Base-by-base conservation (phyloP, 2,113 vertebrate species). In the Mesitornis unicolor region DNA sequence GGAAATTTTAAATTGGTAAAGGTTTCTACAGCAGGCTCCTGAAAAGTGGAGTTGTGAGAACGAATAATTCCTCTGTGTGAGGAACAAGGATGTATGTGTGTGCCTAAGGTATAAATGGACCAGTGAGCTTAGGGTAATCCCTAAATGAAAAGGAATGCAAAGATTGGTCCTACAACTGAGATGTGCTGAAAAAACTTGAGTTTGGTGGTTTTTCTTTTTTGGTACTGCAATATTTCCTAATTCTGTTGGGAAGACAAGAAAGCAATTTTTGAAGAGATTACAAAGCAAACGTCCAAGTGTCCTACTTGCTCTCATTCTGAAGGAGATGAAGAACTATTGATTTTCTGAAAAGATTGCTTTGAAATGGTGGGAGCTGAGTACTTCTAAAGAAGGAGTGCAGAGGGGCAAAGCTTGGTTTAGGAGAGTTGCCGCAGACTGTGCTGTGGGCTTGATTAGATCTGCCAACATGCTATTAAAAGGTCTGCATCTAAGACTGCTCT, bases 321-420 rank as follows among this genome's bases (percentile, higher is more conserved):
- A 93, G 95, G 94, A 95, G 96, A 97, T 97, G 95, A 95, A 97
- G 96, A 97, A 96, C 95, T 97, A 97, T 97, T 78, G 96, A 97
- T 97, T 97, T 96, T 95, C 93, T 93, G 96, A 90, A 89, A 93
- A 97, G 95, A 97, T 97, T 96, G 96, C 95, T 96, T 95, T 97
- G 96, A 95, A 97, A 95, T 92, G 86, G 95, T 93, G 86, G 91
- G 95, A 95, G 93, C 86, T 51, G 91, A 95, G 89, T 74, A 90
- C 68, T 95, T 96, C 95, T 81, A 75, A 96, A 56, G 95, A 74
- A 81, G 2, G 1, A 90, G 96, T 81, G 94, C 86, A 93, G 95
- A 93, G 91, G 91, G 93, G 91, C 93, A 84, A 76, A 86, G 89
- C 84, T 95, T 75, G 94, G 80, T 93, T 95, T 95, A 70, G 91